Evolutionary conservation across 2,113 vertebrate species (phyloP).

Genomic region (Vireo altiloquus): DNA sequence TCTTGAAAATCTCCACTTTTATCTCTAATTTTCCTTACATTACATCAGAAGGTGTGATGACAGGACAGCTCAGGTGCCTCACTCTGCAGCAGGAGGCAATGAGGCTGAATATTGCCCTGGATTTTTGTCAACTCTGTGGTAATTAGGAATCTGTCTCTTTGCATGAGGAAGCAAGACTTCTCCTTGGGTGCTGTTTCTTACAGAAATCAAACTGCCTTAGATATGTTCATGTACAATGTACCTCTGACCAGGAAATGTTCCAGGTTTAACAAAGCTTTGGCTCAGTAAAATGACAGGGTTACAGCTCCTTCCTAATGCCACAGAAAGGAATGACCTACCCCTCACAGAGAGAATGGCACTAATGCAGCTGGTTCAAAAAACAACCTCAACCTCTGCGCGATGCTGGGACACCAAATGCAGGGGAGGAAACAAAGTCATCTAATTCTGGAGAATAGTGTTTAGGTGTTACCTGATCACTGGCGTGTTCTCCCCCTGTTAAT

Average conservation of each 20-base stretch:
- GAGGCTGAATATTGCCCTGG: background rate
- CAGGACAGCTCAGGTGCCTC: background rate
- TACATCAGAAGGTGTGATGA: background rate
- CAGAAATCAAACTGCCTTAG: background rate
- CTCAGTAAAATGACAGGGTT: background rate
- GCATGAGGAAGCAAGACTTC: background rate
- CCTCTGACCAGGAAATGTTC: background rate
- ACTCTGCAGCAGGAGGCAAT: background rate
- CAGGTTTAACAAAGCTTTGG: background rate
- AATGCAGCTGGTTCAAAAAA: background rate
- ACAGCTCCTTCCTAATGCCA: background rate
- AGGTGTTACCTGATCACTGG: background rate
- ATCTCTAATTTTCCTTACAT: background rate
- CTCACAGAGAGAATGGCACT: background rate
- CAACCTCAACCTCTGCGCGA: background rate
- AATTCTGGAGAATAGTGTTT: background rate
- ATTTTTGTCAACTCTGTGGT: background rate
- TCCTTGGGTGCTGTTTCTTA: background rate
- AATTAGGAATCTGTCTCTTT: background rate
- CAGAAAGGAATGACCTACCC: background rate
- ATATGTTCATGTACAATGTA: background rate
- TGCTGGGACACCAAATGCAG: background rate
- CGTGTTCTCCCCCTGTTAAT: background rate
- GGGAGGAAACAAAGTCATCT: slow-evolving; percentile 36
- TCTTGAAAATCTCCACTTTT: background rate